Percentiles rank a stretch among this genome's conserved stretches.
phyloP scores from a whole-genome alignment of 1,140 invertebrate genomes.

The Aricia agestis region DNA sequence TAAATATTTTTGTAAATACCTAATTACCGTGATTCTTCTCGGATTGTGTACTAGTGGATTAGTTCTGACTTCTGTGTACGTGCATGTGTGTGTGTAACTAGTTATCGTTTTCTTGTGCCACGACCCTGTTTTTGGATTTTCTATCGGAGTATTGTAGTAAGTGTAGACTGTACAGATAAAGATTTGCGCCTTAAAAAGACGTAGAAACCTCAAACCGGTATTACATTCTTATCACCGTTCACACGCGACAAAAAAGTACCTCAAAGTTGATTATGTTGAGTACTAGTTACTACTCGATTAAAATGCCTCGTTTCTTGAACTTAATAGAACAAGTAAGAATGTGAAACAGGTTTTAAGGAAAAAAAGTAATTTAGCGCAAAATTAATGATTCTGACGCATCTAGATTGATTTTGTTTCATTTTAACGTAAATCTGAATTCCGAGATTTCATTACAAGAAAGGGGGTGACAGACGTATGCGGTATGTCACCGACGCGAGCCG shows the following conservation, averaged over 20 bases:
- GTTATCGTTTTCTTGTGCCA: slow-evolving; percentile 48
- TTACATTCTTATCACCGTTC: not conserved
- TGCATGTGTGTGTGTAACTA: slow-evolving; percentile 54
- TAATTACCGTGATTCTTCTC: slow-evolving; percentile 48
- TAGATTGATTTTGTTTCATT: not conserved
- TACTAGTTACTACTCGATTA: not conserved
- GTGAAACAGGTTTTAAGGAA: not conserved
- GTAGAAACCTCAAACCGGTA: not conserved
- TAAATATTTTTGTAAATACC: slow-evolving; percentile 34
- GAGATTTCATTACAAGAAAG: no score
- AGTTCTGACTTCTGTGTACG: slow-evolving; percentile 47
- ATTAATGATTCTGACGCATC: not conserved
- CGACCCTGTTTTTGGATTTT: slow-evolving; percentile 56
- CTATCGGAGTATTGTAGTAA: slow-evolving; percentile 54
- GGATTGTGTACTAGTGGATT: slow-evolving; percentile 52
- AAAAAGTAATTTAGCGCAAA: not conserved
- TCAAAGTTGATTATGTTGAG: not conserved
- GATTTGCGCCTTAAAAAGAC: slow-evolving; percentile 25
- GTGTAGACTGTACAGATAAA: slow-evolving; percentile 39
- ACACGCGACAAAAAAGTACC: not conserved
- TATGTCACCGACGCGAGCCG: no score
- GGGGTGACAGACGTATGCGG: no score
- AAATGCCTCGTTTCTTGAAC: not conserved
- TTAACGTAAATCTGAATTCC: no score
- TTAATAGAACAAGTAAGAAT: not conserved